phyloP scores from a whole-genome alignment of 2,888 invertebrate species.

The Drosophila sordidula region DNA sequence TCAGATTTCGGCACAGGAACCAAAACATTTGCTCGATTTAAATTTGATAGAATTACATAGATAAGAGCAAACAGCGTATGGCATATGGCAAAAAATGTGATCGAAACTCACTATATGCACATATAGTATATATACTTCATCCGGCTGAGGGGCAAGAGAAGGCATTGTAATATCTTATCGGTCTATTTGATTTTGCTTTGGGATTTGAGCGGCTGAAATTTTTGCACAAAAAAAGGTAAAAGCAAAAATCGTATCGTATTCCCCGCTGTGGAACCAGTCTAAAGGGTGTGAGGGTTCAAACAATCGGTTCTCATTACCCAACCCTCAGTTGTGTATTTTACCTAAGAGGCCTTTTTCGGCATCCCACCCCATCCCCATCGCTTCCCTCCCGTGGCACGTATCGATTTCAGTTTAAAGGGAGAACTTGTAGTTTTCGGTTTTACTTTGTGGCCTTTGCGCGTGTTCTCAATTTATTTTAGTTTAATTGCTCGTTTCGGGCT shows the following conservation, averaged over 20 bases:
- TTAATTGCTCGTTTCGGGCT: slow-evolving; percentile 51
- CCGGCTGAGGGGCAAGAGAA: slow-evolving; percentile 24
- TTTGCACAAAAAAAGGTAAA: slow-evolving; percentile 31
- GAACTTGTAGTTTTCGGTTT: slow-evolving; percentile 20
- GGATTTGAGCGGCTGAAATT: slow-evolving; percentile 59
- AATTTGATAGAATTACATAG: slow-evolving; percentile 69
- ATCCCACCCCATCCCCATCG: neutral
- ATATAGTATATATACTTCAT: slow-evolving; percentile 26
- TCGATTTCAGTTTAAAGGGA: slow-evolving; percentile 66
- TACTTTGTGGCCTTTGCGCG: slow-evolving; percentile 45
- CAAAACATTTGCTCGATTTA: slow-evolving; percentile 43
- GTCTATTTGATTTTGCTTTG: slow-evolving; percentile 61
- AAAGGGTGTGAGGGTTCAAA: slow-evolving; percentile 4
- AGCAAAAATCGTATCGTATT: slow-evolving; percentile 53
- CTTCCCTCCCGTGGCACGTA: slow-evolving; percentile 21
- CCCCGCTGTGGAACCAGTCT: slow-evolving; percentile 16
- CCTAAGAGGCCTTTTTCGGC: neutral
- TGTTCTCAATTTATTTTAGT: slow-evolving; percentile 64
- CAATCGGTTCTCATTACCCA: slow-evolving; percentile 19
- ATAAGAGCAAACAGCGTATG: slow-evolving; percentile 50
- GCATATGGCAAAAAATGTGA: slow-evolving; percentile 49
- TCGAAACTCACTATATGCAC: slow-evolving; percentile 2
- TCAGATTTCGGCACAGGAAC: slow-evolving; percentile 59
- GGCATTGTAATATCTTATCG: slow-evolving; percentile 57
- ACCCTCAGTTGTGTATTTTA: slow-evolving; percentile 18